Base-by-base conservation (phyloP, 2,797 vertebrate genomes). In the Channallabes apus region DNA sequence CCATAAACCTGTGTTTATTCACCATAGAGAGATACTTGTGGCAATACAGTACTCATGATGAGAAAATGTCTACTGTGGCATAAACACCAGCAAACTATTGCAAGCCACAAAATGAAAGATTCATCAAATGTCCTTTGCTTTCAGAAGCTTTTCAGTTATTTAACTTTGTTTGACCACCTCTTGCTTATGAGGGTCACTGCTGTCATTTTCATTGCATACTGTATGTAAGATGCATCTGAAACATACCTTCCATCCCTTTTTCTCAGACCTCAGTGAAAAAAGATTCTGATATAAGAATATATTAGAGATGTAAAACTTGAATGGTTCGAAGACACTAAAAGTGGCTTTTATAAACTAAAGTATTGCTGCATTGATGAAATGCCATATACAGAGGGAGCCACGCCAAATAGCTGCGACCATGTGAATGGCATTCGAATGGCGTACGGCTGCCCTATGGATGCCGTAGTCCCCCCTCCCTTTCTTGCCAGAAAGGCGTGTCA, bases 71-170 rank as follows among this genome's bases (percentile, higher is more conserved):
- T 90, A 91, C 2, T 4, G 73, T 85, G 91, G 87, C 85, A 90
- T 89, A 91, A 92, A 92, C 88, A 88, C 83, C 90, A 71, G 90
- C 91, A 94, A 89, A 91, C 81, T 87, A 59, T 72, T 80, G 85
- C 46, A 46, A 46, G 46, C 86, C 41, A 79, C 87, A 90, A 90
- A 91, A 91, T 92, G 86, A 93, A 93, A 93, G 85, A 84, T 92
- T 93, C 84, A 80, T 87, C 88, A 94, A 95, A 95, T 94, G 93
- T 94, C 93, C 94, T 85, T 91, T 92, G 91, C 93, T 94, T 94
- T 91, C 89, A 90, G 89, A 88, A 92, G 83, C 88, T 89, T 89
- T 89, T 91, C 93, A 93, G 92, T 94, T 94, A 93, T 92, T 93
- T 93, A 88, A 89, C 92, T 95, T 92, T 93, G 91, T 87, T 86